Conservation (phyloP, 2,888 invertebrate genomes). For the Protonemura montana region DNA sequence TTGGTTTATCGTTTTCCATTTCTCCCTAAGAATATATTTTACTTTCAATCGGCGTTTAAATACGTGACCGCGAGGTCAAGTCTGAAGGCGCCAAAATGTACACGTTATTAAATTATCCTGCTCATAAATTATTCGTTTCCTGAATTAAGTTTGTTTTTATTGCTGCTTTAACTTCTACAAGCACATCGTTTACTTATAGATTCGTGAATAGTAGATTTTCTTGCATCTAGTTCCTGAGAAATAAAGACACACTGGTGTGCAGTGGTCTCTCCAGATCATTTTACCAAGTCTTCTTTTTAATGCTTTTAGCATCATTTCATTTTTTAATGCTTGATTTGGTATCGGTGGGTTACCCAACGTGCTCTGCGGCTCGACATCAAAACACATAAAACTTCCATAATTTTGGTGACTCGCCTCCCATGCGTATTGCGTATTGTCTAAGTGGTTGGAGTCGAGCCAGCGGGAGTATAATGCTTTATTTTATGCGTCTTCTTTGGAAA, state of each 20-base stretch:
- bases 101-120: background rate
- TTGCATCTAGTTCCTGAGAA: background rate
- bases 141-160: background rate
- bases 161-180: background rate
- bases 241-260: no score
- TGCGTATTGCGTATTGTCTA: constrained; percentile 8
- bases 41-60: constrained; percentile 1
- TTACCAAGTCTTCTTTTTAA: background rate
- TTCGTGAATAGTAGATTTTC: background rate
- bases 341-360: background rate
- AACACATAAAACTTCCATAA: constrained; percentile 19
- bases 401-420: background rate
- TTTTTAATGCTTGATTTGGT: background rate
- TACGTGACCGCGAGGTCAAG: constrained; percentile 19
- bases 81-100: background rate
- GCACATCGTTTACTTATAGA: background rate
- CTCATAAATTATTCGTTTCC: background rate
- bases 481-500: background rate
- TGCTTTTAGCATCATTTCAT: background rate
- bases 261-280: background rate
- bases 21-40: background rate
- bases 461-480: background rate
- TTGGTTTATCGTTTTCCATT: constrained; percentile 17
- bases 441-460: constrained; percentile 13
- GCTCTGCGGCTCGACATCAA: background rate